These are phyloP conservation scores for Sarcophaga bullata DNA, from an alignment of 1,140 invertebrate species.

Conservation along the genomic window DNA sequence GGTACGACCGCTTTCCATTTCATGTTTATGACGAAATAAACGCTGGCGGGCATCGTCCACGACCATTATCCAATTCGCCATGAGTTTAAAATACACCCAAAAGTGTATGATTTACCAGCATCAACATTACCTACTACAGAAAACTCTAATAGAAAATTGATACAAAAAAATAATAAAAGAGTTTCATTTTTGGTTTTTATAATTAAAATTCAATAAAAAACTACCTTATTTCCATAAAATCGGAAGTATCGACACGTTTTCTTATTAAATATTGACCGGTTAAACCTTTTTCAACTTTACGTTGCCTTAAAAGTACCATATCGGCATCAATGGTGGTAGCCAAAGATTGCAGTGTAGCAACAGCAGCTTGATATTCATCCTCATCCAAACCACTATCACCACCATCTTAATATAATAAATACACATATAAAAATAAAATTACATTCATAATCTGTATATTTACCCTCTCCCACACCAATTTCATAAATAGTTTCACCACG, in stretches of 20 bases:
- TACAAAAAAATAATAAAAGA: background rate
- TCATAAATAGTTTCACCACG: constrained; percentile 96
- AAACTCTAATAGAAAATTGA: constrained; percentile 74
- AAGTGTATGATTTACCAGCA: constrained; percentile 97
- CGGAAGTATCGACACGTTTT: constrained; percentile 75
- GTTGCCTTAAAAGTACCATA: constrained; percentile 82
- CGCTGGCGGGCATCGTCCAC: constrained; percentile 91
- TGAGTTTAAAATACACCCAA: constrained; percentile 98
- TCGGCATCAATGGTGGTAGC: constrained; percentile 86
- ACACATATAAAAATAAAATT: background rate
- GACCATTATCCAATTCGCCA: constrained; percentile 97
- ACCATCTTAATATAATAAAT: constrained; percentile 68
- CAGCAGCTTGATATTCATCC: constrained; percentile 90
- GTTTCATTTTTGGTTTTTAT: background rate
- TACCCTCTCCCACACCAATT: constrained; percentile 87
- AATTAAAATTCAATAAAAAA: background rate
- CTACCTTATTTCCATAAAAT: constrained; percentile 97
- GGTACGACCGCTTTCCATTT: constrained; percentile 97
- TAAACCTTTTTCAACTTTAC: constrained; percentile 72
- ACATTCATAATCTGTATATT: constrained; percentile 27
- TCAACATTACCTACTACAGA: constrained; percentile 99
- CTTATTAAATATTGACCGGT: constrained; percentile 89
- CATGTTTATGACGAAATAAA: constrained; percentile 98
- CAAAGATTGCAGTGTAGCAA: constrained; percentile 88
- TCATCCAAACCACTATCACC: constrained; percentile 82